Base-by-base conservation (phyloP, 2,113 vertebrate species). In the Macquaria ambigua region DNA sequence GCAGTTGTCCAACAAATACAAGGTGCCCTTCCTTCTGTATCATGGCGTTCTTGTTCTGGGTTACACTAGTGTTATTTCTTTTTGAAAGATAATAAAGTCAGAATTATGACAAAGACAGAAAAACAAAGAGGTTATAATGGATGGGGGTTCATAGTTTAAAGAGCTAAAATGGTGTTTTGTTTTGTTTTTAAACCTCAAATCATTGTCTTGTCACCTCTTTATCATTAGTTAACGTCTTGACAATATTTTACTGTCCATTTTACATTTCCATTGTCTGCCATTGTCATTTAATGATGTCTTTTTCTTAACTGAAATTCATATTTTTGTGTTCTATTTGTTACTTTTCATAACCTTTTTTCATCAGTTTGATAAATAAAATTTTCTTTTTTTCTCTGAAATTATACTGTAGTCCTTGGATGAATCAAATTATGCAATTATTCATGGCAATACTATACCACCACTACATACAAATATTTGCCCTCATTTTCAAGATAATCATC, bases 331-430 rank as follows among this genome's bases (percentile, higher is more conserved):
- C 90, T 82, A 88, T 92, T 89, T 96, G 95, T 70, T 95, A 93
- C 69, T 85, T 93, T 88, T 83, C 83, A 85, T 85, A 73, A 76
- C 14, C 18, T 93, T 95, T 95, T 97, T 97, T 94, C 95, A 97
- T 95, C 94, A 70, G 96, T 97, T 97, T 97, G 95, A 96, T 96
- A 96, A 97, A 97, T 97, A 97, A 98, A 97, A 96, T 25, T 28
- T 81, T 76, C 4, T 67, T 83, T 86, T 84, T 88, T 81, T 67
- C 74, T 93, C 81, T 80, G 83, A 83, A 72, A 74, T 69, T 6
- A 84, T 63, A 66, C 41, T 87, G 77, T 74, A 69, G 48, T 89
- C 63, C 6, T 73, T 84, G 78, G 74, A 20, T 79, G 74, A 80
- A 74, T 66, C 14, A 21, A 78, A 8, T 67, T 20, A 34, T 56